Evolutionary conservation across 1,140 invertebrate genomes (phyloP).

Genomic region (Cyclargus thomasi): DNA sequence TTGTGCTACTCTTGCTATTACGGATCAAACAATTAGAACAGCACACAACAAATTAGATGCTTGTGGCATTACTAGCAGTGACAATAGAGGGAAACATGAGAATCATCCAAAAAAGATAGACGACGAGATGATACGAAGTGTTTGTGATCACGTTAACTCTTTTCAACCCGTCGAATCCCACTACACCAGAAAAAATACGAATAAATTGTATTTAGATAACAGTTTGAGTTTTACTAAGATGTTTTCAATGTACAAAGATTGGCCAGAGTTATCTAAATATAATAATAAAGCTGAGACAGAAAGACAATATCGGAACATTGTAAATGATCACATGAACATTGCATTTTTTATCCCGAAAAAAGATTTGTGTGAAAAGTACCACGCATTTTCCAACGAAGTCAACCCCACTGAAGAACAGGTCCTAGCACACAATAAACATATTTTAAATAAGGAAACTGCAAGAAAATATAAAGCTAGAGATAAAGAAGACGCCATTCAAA

Average conservation of each 20-base stretch:
- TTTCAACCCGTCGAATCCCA: constrained; percentile 13
- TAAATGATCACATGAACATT: constrained; percentile 11
- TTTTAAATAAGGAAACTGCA: neutral
- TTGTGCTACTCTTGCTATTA: constrained; percentile 2
- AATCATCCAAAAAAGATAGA: constrained; percentile 15
- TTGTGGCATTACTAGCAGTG: neutral
- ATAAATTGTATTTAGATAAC: constrained; percentile 15
- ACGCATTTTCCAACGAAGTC: neutral
- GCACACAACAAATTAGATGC: neutral
- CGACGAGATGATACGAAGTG: constrained; percentile 4
- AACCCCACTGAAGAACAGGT: neutral
- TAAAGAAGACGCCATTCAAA: constrained; percentile 6
- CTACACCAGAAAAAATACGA: constrained; percentile 7
- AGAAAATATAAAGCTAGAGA: neutral
- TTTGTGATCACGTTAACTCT: neutral
- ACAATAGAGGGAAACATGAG: neutral
- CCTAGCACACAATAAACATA: neutral
- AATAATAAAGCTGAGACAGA: neutral
- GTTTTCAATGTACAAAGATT: constrained; percentile 12
- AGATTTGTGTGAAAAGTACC: constrained; percentile 16
- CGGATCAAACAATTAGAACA: constrained; percentile 11
- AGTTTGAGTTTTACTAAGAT: neutral
- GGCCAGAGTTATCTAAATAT: constrained; percentile 4
- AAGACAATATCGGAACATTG: constrained; percentile 2
- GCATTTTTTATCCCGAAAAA: constrained; percentile 11